Base-by-base conservation (phyloP, 2,888 invertebrate species). In the Lithophane leautieri region DNA sequence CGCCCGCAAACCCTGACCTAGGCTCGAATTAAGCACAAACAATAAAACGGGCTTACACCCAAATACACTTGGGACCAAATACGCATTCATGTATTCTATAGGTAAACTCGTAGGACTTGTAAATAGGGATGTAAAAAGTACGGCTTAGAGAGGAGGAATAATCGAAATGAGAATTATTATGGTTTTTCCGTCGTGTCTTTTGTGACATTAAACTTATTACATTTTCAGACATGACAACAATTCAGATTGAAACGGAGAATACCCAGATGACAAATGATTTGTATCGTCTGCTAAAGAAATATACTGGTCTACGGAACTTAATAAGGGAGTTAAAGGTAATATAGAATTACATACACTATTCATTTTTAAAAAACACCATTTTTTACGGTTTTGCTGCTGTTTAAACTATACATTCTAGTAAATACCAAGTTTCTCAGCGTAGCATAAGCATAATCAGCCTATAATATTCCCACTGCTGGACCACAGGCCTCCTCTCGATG, bases 241-340 rank as follows among this genome's bases (percentile, higher is more conserved):
- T 98, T 74, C 99, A 99, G 94, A 98, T 99, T 90, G 98, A 99
- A 93, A 97, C 98, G 44, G 99, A 99, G 94, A 99, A 99, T 93
- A 99, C 98, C 19, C 98, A 98, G 95, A 98, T 99, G 97, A 99
- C 98, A 88, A 99, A 99, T 92, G 99, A 99, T 94, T 97, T 99
- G 88, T 99, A 99, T 94, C 98, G 99, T 91, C 97, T 99, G 85
- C 96, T 99, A 87, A 99, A 99, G 95, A 99, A 99, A 94, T 99
- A 99, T 94, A 98, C 98, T 22, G 99, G 98, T 71, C 96, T 99
- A 86, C 97, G 99, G 93, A 98, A 98, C 94, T 97, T 99, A 88
- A 98, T 99, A 92, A 97, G 98, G 92, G 98, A 98, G 91, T 97
- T 99, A 71, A 98, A 98, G 98, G 98, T 98, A 94, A 40, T 42